Base-by-base conservation (phyloP, 2,797 vertebrate species). In the Muscicapa comitata region DNA sequence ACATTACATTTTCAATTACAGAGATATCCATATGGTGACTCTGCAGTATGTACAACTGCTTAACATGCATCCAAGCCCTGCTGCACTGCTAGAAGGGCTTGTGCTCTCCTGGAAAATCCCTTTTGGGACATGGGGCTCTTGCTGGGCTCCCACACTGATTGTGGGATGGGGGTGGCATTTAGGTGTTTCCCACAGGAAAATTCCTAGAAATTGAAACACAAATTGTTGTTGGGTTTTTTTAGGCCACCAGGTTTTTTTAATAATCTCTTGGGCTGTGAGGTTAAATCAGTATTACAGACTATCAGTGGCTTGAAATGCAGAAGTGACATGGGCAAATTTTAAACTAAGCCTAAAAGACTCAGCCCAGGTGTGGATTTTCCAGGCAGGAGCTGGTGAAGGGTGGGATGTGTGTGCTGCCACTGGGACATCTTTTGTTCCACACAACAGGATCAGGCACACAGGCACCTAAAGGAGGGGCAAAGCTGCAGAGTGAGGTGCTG, bases 1-100 rank as follows among this genome's bases (percentile, higher is more conserved):
- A 94, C 95, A 93, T 95, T 96, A 94, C 75, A 80, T 90, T 95
- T 97, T 96, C 95, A 95, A 94, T 96, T 96, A 96, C 66, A 55
- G 35, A 85, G 86, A 33, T 51, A 95, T 42, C 89, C 91, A 94
- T 94, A 96, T 81, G 93, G 94, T 93, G 95, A 96, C 85, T 95
- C 94, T 95, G 95, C 89, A 96, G 47, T 96, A 75, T 81, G 62
- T 86, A 81, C 79, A 90, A 88, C 65, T 73, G 59, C 33, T 89
- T 75, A 80, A 72, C 29, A 4, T 28, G 68, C 78, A 68, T 14
- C 84, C 42, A 5, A 61, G 54, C 42, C 43, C 58, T 48, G 11
- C 82, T 72, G 84, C 82, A 72, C 6, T 19, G 94, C 47, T 19
- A 15, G 42, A 38, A 20, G 74, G 40, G 35, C 7, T 88, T 0